A percentile compares a stretch with the other conserved stretches of the same genome.
Conservation (phyloP, 2,888 invertebrate species). For the Drosophila paramelanica region DNA sequence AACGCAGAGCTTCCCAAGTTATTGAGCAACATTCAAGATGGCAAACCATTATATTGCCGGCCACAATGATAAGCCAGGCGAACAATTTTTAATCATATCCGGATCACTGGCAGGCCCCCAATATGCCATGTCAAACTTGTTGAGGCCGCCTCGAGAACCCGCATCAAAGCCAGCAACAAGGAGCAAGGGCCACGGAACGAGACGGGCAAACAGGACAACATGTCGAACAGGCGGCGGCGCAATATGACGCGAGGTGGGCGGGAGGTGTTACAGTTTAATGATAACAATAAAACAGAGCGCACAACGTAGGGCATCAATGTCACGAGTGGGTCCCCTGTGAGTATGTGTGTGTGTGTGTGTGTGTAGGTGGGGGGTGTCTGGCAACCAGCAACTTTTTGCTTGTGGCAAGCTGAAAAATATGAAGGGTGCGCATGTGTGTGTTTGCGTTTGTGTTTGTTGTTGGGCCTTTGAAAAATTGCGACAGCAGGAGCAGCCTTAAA, state of each 20-base stretch:
- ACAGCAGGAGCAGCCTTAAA: slow-evolving; percentile 73
- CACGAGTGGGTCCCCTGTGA: slow-evolving; percentile 48
- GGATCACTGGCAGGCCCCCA: slow-evolving; percentile 51
- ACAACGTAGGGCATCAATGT: slow-evolving; percentile 74
- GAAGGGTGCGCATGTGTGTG: slow-evolving; percentile 25
- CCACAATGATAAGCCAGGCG: slow-evolving; percentile 64
- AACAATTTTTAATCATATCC: slow-evolving; percentile 77
- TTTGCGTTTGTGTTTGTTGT: slow-evolving; percentile 30
- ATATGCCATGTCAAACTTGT: slow-evolving; percentile 68
- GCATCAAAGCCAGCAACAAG: slow-evolving; percentile 40
- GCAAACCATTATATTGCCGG: slow-evolving; percentile 33
- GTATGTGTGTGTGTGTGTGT: slow-evolving; percentile 18
- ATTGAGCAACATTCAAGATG: slow-evolving; percentile 29
- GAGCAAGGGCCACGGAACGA: slow-evolving; percentile 18
- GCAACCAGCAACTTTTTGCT: slow-evolving; percentile 61
- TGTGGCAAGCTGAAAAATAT: slow-evolving; percentile 62
- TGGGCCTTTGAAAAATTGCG: slow-evolving; percentile 68
- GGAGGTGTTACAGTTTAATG: slow-evolving; percentile 76
- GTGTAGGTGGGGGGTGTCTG: slow-evolving; percentile 9
- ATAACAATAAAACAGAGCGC: slow-evolving; percentile 79
- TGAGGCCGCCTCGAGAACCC: slow-evolving; percentile 56
- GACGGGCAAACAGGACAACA: slow-evolving; percentile 57
- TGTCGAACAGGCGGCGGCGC: slow-evolving; percentile 35
- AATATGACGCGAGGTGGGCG: slow-evolving; percentile 3
- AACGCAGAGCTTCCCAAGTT: slow-evolving; percentile 6